Evolutionary conservation across 2,113 vertebrate species (phyloP).

Genomic region (Atherinomorus stipes): DNA sequence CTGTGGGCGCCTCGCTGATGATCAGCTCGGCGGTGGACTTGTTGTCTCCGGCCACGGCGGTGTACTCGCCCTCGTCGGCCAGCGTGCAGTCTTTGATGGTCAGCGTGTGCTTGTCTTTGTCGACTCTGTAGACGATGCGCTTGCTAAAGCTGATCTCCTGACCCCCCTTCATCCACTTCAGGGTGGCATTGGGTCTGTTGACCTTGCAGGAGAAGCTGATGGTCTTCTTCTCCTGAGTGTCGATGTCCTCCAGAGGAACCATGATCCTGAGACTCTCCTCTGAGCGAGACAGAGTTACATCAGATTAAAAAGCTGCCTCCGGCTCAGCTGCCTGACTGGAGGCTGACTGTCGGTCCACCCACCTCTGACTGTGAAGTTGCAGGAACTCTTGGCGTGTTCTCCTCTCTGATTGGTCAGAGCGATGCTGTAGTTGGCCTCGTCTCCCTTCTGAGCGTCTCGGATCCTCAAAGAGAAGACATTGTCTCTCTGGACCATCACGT

Average conservation of each 20-base stretch:
- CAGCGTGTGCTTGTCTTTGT: slow-evolving; percentile 94
- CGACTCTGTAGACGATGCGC: slow-evolving; percentile 89
- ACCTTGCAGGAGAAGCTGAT: slow-evolving; percentile 97
- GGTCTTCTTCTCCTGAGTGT: slow-evolving; percentile 97
- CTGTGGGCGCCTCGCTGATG: slow-evolving; percentile 96
- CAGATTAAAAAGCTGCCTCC: not conserved
- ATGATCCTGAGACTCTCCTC: slow-evolving; percentile 95
- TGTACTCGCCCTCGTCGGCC: slow-evolving; percentile 95
- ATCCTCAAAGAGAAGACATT: slow-evolving; percentile 94
- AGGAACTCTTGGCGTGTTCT: slow-evolving; percentile 90
- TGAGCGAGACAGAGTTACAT: slow-evolving; percentile 66
- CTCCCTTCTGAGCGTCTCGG: slow-evolving; percentile 88
- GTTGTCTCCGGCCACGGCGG: slow-evolving; percentile 89
- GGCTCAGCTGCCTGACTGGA: no score
- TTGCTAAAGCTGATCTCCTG: slow-evolving; percentile 90
- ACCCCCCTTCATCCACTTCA: slow-evolving; percentile 94
- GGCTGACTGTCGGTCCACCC: slow-evolving; percentile 25
- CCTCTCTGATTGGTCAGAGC: slow-evolving; percentile 91
- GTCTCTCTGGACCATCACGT: slow-evolving; percentile 92
- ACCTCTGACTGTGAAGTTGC: slow-evolving; percentile 90
- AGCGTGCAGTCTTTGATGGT: slow-evolving; percentile 95
- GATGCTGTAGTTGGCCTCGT: slow-evolving; percentile 88
- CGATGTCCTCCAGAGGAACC: slow-evolving; percentile 93
- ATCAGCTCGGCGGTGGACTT: slow-evolving; percentile 95
- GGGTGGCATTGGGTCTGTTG: slow-evolving; percentile 90